Conservation (phyloP, 2,888 invertebrate genomes). For the Plutella xylostella region DNA sequence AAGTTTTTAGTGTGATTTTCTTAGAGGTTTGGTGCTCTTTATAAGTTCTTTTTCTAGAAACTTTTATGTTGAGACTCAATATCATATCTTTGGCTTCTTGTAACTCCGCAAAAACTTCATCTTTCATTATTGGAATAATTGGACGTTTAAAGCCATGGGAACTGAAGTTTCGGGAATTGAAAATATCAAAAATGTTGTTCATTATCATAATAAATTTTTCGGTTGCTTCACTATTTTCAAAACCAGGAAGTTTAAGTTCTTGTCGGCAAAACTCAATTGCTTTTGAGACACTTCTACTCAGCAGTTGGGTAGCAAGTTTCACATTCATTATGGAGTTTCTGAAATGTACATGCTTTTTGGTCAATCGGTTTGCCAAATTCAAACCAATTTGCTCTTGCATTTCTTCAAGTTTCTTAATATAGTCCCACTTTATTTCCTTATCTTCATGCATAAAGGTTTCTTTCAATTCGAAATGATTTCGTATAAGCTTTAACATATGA, state of each 20-base stretch:
- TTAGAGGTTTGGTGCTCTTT: neutral
- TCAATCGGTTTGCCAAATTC: constrained; percentile 6
- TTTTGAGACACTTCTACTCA: neutral
- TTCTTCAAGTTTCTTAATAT: constrained; percentile 16
- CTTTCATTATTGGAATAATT: constrained; percentile 2
- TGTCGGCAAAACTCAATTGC: constrained; percentile 12
- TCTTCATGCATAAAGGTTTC: constrained; percentile 10
- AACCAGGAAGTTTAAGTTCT: constrained; percentile 8
- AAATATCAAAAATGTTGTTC: constrained; percentile 16
- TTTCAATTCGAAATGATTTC: constrained; percentile 8
- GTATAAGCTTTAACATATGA: neutral
- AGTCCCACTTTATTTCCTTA: constrained; percentile 15
- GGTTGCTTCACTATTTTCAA: constrained; percentile 9
- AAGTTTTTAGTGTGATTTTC: neutral
- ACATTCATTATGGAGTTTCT: constrained; percentile 6
- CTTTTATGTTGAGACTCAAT: neutral
- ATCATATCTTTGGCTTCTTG: constrained; percentile 4
- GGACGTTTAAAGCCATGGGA: constrained; percentile 11
- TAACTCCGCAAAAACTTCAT: neutral
- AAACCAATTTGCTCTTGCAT: constrained; percentile 16
- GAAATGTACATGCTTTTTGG: neutral
- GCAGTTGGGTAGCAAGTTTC: neutral
- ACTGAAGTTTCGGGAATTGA: constrained; percentile 13
- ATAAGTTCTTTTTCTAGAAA: neutral
- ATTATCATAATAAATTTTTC: constrained; percentile 14